Evolutionary conservation across 2,888 invertebrate species (phyloP).

Genomic region (Andrena bucephala): DNA sequence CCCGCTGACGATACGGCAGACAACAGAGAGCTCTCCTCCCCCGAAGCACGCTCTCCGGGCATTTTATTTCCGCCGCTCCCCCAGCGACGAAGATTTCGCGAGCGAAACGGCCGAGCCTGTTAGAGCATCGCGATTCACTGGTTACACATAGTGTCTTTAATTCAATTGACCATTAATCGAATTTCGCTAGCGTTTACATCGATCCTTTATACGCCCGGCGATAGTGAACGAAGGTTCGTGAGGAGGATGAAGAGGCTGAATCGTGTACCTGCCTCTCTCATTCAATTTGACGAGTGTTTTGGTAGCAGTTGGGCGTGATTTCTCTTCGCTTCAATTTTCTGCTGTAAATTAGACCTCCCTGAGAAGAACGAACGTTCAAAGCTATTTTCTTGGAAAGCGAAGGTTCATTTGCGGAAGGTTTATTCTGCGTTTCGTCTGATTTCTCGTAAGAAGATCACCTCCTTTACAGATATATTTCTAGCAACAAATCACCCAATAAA

Average conservation of each 20-base stretch:
- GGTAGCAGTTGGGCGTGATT: neutral
- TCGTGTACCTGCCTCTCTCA: neutral
- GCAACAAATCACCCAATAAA: neutral
- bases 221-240: neutral
- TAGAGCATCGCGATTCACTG: neutral
- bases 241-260: neutral
- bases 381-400: neutral
- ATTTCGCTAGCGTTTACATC: neutral
- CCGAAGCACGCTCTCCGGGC: constrained; percentile 6
- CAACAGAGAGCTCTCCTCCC: constrained; percentile 22
- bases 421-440: neutral
- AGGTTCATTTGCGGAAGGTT: neutral
- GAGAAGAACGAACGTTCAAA: neutral
- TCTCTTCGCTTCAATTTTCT: neutral
- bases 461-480: neutral
- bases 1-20: constrained; percentile 19
- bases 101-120: neutral
- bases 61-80: constrained; percentile 28
- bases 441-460: too few relatives aligned
- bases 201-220: neutral
- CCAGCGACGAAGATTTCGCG: neutral
- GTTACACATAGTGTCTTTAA: neutral
- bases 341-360: neutral
- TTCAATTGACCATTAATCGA: neutral
- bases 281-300: neutral